phyloP scores from a whole-genome alignment of 2,113 vertebrate species.

The Crotalus tigris region DNA sequence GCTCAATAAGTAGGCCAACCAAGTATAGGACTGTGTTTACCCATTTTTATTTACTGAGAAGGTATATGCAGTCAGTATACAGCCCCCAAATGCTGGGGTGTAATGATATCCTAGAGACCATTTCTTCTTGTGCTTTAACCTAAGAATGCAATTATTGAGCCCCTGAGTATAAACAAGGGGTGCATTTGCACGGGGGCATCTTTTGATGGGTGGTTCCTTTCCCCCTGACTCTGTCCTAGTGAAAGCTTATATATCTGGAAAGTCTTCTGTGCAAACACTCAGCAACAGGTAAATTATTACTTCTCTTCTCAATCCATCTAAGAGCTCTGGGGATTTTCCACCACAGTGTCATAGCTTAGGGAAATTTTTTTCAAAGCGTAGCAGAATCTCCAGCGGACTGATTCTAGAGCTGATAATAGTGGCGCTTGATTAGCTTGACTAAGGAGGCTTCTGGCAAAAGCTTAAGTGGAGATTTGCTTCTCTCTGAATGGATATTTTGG shows the following conservation, averaged over 20 bases:
- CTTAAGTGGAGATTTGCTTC: slow-evolving; percentile 51
- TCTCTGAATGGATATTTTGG: slow-evolving; percentile 45
- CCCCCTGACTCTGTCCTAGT: slow-evolving; percentile 19
- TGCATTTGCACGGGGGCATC: background rate
- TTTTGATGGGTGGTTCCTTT: background rate
- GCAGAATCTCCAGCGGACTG: slow-evolving; percentile 53
- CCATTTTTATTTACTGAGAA: background rate
- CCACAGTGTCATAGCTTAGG: slow-evolving; percentile 62
- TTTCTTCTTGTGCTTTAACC: background rate
- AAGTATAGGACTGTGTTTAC: background rate
- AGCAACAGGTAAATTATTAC: slow-evolving; percentile 64
- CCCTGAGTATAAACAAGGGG: background rate
- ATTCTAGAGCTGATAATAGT: slow-evolving; percentile 60
- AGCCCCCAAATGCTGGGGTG: background rate
- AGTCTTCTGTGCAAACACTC: background rate
- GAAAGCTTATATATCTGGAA: slow-evolving; percentile 34
- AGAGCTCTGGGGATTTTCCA: slow-evolving; percentile 76
- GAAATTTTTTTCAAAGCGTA: slow-evolving; percentile 70
- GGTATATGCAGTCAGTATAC: background rate
- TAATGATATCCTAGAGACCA: background rate
- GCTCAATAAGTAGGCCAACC: background rate
- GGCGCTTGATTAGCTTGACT: slow-evolving; percentile 57
- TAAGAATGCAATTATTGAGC: background rate
- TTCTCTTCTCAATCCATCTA: slow-evolving; percentile 52
- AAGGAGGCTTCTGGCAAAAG: slow-evolving; percentile 63